Evolutionary conservation across 2,888 invertebrate genomes (phyloP), one percentile per base, ranked within the genome.

Genomic region (Holacanthella duospinosa): DNA sequence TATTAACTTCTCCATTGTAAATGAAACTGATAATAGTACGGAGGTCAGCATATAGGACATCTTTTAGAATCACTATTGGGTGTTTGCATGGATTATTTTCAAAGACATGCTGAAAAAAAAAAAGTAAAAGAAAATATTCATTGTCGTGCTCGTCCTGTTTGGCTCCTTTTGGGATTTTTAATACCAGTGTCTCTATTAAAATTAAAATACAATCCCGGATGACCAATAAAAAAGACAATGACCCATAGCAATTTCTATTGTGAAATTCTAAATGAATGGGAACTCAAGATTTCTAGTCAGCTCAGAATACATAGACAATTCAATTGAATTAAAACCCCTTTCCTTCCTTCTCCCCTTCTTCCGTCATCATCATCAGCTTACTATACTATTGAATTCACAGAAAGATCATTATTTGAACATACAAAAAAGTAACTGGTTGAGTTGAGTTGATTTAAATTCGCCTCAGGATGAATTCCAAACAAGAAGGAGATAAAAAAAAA

Each of bases 1-100:
- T 90, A 77, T 92, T 91, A 6, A 93, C 91, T 80, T 91, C 91
- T 0, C 93, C 93, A 74, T 88, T 88, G 77, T 93, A 93, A 88
- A 93, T 92, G 75, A 74, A 75, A 64, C 72, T 75, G 58, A 76
- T 71, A 57, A 76, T 73, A 43, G 75, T 75, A 60, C 74, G 67
- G 63, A 76, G 74, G 67, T 76, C 76, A 28, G 68, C 67, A 66
- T 73, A 75, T 21, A 74, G 71, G 25, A 76, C 74, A 69, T 76
- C 76, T 65, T 76, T 75, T 44, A 76, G 73, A 64, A 76, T 75
- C 16, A 76, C 75, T 26, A 76, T 74, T 3, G 76, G 76, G 67
- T 76, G 76, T 62, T 75, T 75, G 65, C 75, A 74, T 1, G 75
- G 75, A 68, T 75, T 75, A 27, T 72, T 74, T 61, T 75, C 75